Percentiles rank a stretch among this genome's conserved stretches.
Conservation (phyloP, 1,140 invertebrate genomes). For the Lycorma delicatula region DNA sequence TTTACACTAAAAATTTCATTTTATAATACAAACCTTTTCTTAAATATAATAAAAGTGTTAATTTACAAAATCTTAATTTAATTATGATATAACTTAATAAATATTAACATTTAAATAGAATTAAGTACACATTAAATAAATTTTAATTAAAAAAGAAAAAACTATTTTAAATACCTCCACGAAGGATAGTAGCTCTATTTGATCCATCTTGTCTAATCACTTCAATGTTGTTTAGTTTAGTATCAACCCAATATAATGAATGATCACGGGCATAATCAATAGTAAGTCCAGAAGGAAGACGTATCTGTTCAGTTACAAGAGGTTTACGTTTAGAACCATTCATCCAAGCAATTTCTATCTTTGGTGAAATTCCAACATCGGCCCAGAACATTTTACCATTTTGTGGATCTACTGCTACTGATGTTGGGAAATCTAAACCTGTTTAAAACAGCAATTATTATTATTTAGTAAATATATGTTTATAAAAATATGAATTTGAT, state of each 20-base stretch:
- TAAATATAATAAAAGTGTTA: background rate
- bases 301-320: conserved; percentile 67
- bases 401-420: conserved; percentile 80
- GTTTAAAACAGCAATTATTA: conserved; percentile 39
- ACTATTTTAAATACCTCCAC: conserved; percentile 41
- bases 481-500: background rate
- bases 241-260: conserved; percentile 90
- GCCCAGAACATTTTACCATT: conserved; percentile 82
- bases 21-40: background rate
- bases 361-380: conserved; percentile 71
- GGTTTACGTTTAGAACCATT: conserved; percentile 79
- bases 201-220: conserved; percentile 76
- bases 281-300: conserved; percentile 76
- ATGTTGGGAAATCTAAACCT: conserved; percentile 70
- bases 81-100: background rate
- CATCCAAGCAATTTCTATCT: conserved; percentile 91
- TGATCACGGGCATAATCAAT: conserved; percentile 87
- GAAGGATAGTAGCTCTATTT: conserved; percentile 61
- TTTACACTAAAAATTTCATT: background rate
- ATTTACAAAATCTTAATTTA: background rate
- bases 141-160: background rate
- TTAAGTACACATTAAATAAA: background rate
- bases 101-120: background rate
- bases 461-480: background rate
- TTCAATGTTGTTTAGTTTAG: conserved; percentile 89